Evolutionary conservation across 2,888 invertebrate genomes (phyloP).

Genomic region (Scaptomyza parva): DNA sequence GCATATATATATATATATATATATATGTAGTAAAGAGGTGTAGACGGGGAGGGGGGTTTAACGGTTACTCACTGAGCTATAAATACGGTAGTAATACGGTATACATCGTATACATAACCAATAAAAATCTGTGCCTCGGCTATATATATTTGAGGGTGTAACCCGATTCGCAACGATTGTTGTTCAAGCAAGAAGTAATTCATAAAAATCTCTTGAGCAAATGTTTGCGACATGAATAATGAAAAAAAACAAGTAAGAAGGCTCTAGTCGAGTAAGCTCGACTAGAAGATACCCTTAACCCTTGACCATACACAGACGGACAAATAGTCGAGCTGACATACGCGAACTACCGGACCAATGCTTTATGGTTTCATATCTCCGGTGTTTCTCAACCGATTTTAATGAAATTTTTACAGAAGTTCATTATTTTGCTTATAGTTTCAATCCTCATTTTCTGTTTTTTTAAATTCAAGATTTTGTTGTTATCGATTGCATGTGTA

Average conservation of each 20-base stretch:
- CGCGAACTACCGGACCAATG: too few species aligned
- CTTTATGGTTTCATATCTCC: too few species aligned
- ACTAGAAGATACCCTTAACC: not conserved
- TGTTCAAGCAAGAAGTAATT: constrained; percentile 57
- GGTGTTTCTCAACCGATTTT: too few species aligned
- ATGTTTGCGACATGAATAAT: constrained; percentile 70
- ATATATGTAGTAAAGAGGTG: not conserved
- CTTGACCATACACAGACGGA: too few species aligned
- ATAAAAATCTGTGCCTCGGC: constrained; percentile 70
- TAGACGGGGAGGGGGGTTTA: not conserved
- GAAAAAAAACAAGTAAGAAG: not conserved
- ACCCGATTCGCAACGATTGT: constrained; percentile 36
- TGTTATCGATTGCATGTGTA: too few species aligned
- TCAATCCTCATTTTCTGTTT: too few species aligned
- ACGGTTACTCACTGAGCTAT: constrained; percentile 44
- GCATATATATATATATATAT: not conserved
- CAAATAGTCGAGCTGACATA: too few species aligned
- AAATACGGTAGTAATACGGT: constrained; percentile 67
- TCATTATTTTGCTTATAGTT: too few species aligned
- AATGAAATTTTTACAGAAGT: too few species aligned
- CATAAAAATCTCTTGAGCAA: constrained; percentile 78
- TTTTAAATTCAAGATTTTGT: too few species aligned
- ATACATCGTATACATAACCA: constrained; percentile 44
- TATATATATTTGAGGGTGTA: constrained; percentile 11
- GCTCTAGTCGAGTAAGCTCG: not conserved